A percentile compares a stretch with the other conserved stretches of the same genome.
These are phyloP conservation scores for Falcunculus frontatus DNA, from an alignment of 2,113 vertebrate genomes.

Conservation along the genomic window DNA sequence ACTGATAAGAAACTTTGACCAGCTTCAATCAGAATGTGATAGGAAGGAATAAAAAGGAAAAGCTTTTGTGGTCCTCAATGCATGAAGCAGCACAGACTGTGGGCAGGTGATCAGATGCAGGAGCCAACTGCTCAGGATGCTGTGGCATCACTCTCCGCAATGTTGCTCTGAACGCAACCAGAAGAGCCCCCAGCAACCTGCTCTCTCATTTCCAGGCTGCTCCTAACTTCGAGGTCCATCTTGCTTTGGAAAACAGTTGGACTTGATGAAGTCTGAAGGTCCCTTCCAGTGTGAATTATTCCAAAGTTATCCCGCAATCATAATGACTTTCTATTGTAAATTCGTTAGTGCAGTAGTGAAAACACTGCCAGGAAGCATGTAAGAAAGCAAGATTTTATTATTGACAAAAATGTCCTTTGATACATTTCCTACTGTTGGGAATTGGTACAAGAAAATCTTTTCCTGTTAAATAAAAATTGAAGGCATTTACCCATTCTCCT, in stretches of 20 bases:
- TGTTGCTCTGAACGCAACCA: not conserved
- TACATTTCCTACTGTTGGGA: not conserved
- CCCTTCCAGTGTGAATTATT: not conserved
- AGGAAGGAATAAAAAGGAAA: not conserved
- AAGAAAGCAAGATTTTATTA: not conserved
- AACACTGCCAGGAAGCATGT: not conserved
- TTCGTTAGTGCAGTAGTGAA: not conserved
- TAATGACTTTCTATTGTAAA: not conserved
- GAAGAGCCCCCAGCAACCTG: not conserved
- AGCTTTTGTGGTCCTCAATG: not conserved
- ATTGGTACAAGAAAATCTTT: not conserved
- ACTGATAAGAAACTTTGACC: not conserved
- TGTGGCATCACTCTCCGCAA: not conserved
- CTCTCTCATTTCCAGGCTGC: not conserved
- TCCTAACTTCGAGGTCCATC: not conserved
- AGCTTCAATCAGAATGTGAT: not conserved
- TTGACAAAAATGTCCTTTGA: not conserved
- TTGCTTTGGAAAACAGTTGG: not conserved
- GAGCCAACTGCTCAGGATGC: not conserved
- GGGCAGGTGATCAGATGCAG: accelerated
- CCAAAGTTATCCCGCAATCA: not conserved
- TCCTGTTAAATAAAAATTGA: not conserved
- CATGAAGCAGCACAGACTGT: not conserved
- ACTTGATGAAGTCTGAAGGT: not conserved
- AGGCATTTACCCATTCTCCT: not conserved